A percentile compares a stretch with the other conserved stretches of the same genome.
Evolutionary conservation across 2,113 vertebrate genomes (phyloP).

Genomic region (Ptilonorhynchus violaceus): DNA sequence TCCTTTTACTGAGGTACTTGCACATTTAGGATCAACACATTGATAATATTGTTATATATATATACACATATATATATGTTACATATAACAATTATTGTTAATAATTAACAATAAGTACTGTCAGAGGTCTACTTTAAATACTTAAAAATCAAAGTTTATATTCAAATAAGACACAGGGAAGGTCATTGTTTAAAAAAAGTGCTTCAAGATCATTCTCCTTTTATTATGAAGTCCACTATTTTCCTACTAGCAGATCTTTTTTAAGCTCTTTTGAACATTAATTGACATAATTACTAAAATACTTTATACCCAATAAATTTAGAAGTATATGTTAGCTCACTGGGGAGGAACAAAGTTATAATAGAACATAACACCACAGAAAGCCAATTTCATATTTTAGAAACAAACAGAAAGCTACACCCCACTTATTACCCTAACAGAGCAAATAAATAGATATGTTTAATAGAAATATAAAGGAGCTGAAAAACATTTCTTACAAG

Average conservation of each 20-base stretch:
- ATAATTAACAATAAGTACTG: background rate
- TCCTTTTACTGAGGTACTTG: background rate
- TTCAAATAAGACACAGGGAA: background rate
- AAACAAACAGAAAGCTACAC: background rate
- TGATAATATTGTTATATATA: too few relatives aligned
- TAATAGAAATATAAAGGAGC: background rate
- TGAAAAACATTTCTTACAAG: background rate
- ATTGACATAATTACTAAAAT: background rate
- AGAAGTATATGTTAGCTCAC: background rate
- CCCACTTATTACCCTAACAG: background rate
- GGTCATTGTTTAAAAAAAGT: background rate
- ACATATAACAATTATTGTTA: too few relatives aligned
- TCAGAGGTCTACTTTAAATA: background rate
- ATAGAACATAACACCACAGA: background rate
- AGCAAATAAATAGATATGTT: background rate
- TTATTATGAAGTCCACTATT: background rate
- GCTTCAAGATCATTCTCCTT: background rate
- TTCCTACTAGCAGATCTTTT: background rate
- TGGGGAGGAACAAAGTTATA: background rate
- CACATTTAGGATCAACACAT: background rate
- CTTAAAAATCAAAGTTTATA: background rate
- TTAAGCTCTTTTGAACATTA: background rate
- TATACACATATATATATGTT: too few relatives aligned
- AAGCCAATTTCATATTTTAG: background rate
- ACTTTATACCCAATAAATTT: rapidly evolving